Percentiles rank a stretch among this genome's conserved stretches.
These are phyloP conservation scores for Saturnia pavonia DNA, from an alignment of 2,888 invertebrate genomes.

Conservation along the genomic window DNA sequence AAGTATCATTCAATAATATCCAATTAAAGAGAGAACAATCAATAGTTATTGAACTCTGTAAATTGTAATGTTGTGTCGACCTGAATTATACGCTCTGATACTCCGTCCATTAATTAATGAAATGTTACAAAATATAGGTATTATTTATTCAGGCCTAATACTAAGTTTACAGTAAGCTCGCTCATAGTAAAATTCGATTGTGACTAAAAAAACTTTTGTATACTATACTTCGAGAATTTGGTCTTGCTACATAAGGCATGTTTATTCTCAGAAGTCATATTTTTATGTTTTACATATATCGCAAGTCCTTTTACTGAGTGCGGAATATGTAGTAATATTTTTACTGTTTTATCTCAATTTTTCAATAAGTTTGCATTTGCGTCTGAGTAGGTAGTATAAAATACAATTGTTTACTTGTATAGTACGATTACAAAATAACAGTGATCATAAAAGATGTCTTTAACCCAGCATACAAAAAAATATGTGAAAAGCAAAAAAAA, in stretches of 20 bases:
- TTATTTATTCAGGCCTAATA: slow-evolving; percentile 3
- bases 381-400: too few relatives aligned
- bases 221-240: not conserved
- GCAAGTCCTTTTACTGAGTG: too few relatives aligned
- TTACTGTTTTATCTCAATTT: too few relatives aligned
- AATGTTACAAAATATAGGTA: not conserved
- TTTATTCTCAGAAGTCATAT: not conserved
- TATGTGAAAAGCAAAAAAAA: too few relatives aligned
- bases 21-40: slow-evolving; percentile 10
- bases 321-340: too few relatives aligned
- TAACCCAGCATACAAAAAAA: too few relatives aligned
- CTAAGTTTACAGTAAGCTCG: not conserved
- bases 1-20: not conserved
- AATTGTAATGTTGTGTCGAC: slow-evolving; percentile 3
- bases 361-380: too few relatives aligned
- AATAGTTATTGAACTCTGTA: slow-evolving; percentile 2
- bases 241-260: not conserved
- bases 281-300: not conserved
- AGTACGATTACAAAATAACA: too few relatives aligned
- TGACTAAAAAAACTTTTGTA: not conserved
- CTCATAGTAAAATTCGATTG: not conserved
- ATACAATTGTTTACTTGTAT: too few relatives aligned
- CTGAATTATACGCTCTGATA: slow-evolving; percentile 11
- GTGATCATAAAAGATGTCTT: too few relatives aligned
- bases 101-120: slow-evolving; percentile 1